Evolutionary conservation across 2,888 invertebrate species (phyloP), one percentile per base, ranked within the genome.

Genomic region (Plusia festucae): DNA sequence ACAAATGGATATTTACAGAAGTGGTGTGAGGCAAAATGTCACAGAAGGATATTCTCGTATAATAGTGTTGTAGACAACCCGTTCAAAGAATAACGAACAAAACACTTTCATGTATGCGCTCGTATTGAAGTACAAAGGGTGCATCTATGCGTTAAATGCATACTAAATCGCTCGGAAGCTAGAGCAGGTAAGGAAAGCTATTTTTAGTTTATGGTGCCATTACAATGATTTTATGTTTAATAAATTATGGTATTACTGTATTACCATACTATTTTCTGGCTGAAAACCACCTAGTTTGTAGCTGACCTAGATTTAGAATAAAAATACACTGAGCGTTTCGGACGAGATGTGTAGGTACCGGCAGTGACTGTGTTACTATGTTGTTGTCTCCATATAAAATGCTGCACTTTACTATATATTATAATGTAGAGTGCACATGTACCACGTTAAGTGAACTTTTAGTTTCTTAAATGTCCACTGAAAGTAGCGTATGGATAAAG

Each of bases 141-240:
- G 88, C 90, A 90, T 73, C 73, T 81, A 84, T 87, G 86, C 89
- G 89, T 85, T 83, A 85, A 89, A 85, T 86, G 86, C 85, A 87
- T 78, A 81, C 65, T 82, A 89, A 88, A 89, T 89, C 85, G 85
- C 63, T 75, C 85, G 89, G 86, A 89, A 89, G 83, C 77, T 54
- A 61, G 58, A 64, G 72, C 74, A 79, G 68, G 80, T 76, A 86
- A 88, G 85, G 77, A 85, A 74, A 65, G 59, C 69, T 90, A 89
- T 88, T 84, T 85, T 86, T 85, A 88, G 82, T 58, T 58, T 56
- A 73, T 58, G 52, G 11, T 59, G 65, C 54, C 63, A 74, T 74
- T 70, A 78, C 59, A 60, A 60, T 74, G 57, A 53, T 30, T 30
- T 30, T 13, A 57, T 64, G 34, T 51, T 49, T 32, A 44, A 51